Evolutionary conservation across 1,140 invertebrate species (phyloP).

Genomic region (Bombus waltoni): DNA sequence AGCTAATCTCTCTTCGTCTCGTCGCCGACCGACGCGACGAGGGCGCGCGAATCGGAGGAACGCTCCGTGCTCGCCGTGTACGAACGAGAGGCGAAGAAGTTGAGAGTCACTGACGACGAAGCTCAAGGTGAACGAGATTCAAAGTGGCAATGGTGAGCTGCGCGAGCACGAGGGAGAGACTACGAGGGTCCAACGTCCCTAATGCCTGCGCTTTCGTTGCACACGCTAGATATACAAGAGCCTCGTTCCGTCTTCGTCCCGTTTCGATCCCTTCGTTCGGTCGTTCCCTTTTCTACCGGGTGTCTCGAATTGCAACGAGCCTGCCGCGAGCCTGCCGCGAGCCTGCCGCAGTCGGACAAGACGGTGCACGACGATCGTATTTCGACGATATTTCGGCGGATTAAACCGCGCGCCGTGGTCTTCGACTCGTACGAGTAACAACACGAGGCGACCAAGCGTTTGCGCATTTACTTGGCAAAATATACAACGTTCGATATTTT

Average conservation of each 20-base stretch:
- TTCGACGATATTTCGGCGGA: too few species aligned
- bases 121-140: constrained; percentile 82
- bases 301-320: neutral
- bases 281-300: constrained; percentile 5
- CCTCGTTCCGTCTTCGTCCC: constrained; percentile 23
- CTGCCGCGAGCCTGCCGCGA: too few species aligned
- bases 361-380: too few species aligned
- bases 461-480: too few species aligned
- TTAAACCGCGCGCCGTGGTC: too few species aligned
- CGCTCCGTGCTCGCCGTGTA: neutral
- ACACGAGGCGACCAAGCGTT: too few species aligned
- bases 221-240: constrained; percentile 47
- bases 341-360: too few species aligned
- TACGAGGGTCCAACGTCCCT: constrained; percentile 72
- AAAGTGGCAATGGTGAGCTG: constrained; percentile 76
- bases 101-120: constrained; percentile 78
- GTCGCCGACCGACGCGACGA: neutral
- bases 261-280: constrained; percentile 12
- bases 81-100: neutral
- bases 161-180: constrained; percentile 65
- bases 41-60: neutral
- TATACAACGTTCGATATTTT: too few species aligned
- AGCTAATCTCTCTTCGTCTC: constrained; percentile 12
- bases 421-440: too few species aligned
- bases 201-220: constrained; percentile 68